Evolutionary conservation across 1,140 invertebrate species (phyloP), one percentile per base, ranked within the genome.

Genomic region (Hycleus phaleratus): DNA sequence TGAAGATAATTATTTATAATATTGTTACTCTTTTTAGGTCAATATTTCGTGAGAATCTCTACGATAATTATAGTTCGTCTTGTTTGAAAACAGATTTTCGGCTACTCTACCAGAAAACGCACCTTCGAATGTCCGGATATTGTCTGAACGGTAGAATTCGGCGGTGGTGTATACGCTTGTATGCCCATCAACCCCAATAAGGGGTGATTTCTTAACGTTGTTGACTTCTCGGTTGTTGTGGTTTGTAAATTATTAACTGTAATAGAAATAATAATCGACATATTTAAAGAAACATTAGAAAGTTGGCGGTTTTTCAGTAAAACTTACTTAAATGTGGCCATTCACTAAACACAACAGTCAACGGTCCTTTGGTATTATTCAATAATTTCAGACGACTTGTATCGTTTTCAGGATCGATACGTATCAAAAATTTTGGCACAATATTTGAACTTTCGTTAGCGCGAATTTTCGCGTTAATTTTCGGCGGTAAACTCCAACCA

Each of bases 281-380:
- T 18, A 18, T 18, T 18, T 18, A 18, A 18, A 18, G 18, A 18
- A 18, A 18, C 32, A 12, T 48, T 11, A 50, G 26, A 56, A 8
- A 26, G 48, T 46, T 48, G 18, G 26, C 54, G 0, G 8, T 44
- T 43, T 26, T 46, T 57, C 53, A 58, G 45, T 50, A 40, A 46
- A 46, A 46, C 78, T 80, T 73, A 81, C 79, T 81, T 64, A 76
- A 74, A 71, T 80, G 77, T 46, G 78, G 76, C 78, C 78, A 81
- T 62, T 77, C 77, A 73, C 52, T 73, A 43, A 63, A 72, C 38
- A 73, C 63, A 4, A 73, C 63, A 38, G 65, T 68, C 3, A 70
- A 45, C 73, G 73, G 26, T 71, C 74, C 61, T 74, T 73, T 48
- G 69, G 64, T 56, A 71, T 75, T 63, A 66, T 66, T 72, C 61